These are phyloP conservation scores for Limnephilus marmoratus DNA, from an alignment of 2,888 invertebrate species.

Conservation along the genomic window DNA sequence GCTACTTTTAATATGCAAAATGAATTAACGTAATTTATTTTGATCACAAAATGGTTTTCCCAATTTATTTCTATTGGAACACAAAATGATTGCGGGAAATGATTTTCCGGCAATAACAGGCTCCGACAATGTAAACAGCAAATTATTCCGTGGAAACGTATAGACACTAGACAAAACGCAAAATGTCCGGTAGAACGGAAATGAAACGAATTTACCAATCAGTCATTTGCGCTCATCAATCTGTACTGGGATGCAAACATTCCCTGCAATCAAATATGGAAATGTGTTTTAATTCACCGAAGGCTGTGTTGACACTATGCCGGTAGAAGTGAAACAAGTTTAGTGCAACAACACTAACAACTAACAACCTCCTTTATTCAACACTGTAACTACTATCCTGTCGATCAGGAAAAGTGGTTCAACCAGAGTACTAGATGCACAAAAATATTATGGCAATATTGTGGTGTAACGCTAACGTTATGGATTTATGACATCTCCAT, in stretches of 20 bases:
- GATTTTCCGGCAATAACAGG: conserved; percentile 18
- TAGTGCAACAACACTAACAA: background rate
- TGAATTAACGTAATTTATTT: conserved; percentile 22
- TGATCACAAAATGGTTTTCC: background rate
- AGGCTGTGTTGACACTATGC: background rate
- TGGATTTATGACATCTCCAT: too few species aligned
- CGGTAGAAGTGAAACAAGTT: background rate
- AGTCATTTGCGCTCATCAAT: conserved; percentile 52
- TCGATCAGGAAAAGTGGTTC: background rate
- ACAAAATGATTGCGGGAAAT: conserved; percentile 29
- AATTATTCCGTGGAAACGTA: conserved; percentile 21
- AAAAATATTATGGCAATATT: background rate
- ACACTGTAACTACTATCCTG: background rate
- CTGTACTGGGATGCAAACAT: conserved; percentile 46
- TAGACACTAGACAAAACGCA: conserved; percentile 22
- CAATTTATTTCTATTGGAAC: background rate
- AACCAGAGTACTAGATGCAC: background rate
- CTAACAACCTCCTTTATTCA: background rate
- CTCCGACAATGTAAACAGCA: conserved; percentile 26
- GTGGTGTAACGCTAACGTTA: too few species aligned
- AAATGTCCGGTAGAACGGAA: conserved; percentile 46
- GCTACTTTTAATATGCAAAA: conserved; percentile 22
- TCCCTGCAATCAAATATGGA: conserved; percentile 58
- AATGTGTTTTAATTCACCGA: conserved; percentile 46
- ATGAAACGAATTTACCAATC: conserved; percentile 56